Evolutionary conservation across 2,888 invertebrate species (phyloP).

Genomic region (Pandemis heparana): DNA sequence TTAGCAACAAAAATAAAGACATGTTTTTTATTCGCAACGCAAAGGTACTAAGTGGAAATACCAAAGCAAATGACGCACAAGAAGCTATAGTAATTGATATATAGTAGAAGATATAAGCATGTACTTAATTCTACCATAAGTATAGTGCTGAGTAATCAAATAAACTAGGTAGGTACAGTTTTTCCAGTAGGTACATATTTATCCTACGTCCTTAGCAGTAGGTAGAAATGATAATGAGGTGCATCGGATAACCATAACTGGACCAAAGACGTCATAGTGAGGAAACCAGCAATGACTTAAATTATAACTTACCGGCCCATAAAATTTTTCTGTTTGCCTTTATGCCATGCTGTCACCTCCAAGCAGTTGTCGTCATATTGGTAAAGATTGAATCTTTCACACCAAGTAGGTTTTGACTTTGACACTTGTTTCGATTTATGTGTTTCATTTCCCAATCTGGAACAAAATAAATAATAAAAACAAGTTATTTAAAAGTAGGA

Average conservation of each 20-base stretch:
- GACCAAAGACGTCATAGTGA: neutral
- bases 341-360: conserved; percentile 78
- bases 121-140: no score
- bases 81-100: neutral
- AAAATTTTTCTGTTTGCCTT: conserved; percentile 78
- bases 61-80: neutral
- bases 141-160: neutral
- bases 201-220: neutral
- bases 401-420: conserved; percentile 74
- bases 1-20: neutral
- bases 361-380: conserved; percentile 71
- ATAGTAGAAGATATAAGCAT: neutral
- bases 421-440: conserved; percentile 77
- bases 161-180: neutral
- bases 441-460: conserved; percentile 73
- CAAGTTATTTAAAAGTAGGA: neutral
- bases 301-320: conserved; percentile 73
- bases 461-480: conserved; percentile 39
- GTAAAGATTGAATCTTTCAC: conserved; percentile 76
- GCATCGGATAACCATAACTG: neutral
- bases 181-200: conserved; percentile 3
- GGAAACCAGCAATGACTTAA: neutral
- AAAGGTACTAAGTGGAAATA: neutral
- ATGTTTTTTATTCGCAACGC: neutral
- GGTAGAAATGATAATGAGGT: neutral